Conservation (phyloP, 2,888 invertebrate species). For the Chrysodeixis includens region DNA sequence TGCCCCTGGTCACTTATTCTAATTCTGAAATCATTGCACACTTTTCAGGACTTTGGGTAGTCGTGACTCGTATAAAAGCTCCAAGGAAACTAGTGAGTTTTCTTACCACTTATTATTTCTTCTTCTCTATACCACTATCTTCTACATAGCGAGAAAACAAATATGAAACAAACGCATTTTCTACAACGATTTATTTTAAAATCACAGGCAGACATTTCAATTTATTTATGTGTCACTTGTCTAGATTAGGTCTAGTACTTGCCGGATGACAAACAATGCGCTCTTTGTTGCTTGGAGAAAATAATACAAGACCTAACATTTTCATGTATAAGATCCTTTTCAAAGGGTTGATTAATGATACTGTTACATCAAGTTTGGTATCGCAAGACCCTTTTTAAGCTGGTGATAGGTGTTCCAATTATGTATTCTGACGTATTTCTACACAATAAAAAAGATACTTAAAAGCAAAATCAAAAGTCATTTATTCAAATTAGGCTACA, state of each 20-base stretch:
- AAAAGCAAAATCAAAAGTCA: too few species aligned
- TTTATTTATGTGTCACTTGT: slow-evolving; percentile 20
- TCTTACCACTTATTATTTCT: neutral
- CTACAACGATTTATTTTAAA: slow-evolving; percentile 14
- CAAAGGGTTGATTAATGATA: neutral
- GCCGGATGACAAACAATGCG: slow-evolving; percentile 9
- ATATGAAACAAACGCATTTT: neutral
- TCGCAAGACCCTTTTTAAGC: neutral
- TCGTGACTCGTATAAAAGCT: neutral
- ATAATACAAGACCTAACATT: slow-evolving; percentile 5
- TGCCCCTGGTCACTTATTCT: too few species aligned
- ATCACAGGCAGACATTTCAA: slow-evolving; percentile 11
- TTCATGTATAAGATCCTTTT: slow-evolving; percentile 1
- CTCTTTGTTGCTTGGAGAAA: neutral
- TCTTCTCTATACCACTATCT: neutral
- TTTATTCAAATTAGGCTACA: too few species aligned
- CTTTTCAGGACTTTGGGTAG: too few species aligned
- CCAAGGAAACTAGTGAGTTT: neutral
- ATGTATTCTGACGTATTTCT: too few species aligned
- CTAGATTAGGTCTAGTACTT: slow-evolving; percentile 13
- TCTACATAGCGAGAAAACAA: neutral
- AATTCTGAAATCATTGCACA: too few species aligned
- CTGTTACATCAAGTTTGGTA: neutral
- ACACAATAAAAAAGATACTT: too few species aligned
- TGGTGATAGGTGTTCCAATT: too few species aligned